Evolutionary conservation across 1,140 invertebrate genomes (phyloP).

Genomic region (Bombus consobrinus): DNA sequence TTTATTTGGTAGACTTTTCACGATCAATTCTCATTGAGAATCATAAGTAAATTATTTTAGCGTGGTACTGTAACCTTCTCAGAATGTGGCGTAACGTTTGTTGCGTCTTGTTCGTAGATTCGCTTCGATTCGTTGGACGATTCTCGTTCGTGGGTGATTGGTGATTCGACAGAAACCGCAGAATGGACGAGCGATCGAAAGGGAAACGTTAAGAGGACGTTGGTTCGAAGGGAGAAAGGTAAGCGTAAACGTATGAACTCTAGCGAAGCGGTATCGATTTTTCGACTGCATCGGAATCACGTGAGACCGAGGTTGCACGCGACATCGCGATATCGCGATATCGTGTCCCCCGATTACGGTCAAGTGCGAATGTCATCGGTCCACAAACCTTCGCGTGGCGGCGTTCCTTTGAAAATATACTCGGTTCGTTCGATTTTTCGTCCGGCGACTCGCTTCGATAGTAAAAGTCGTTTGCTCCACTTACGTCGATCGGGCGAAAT

Average conservation of each 20-base stretch:
- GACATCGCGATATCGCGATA: slow-evolving; percentile 47
- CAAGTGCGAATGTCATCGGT: slow-evolving; percentile 64
- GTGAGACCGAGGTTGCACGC: slow-evolving; percentile 57
- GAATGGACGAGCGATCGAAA: neutral
- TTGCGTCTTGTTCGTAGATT: too few species aligned
- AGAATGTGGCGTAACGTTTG: too few species aligned
- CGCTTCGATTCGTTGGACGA: too few species aligned
- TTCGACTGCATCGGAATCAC: slow-evolving; percentile 44
- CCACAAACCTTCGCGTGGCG: slow-evolving; percentile 48
- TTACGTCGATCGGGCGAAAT: neutral
- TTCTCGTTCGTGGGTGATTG: too few species aligned
- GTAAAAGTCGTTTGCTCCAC: too few species aligned
- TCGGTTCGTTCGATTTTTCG: too few species aligned
- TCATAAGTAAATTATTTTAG: too few species aligned
- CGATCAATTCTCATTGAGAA: too few species aligned
- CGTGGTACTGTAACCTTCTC: too few species aligned
- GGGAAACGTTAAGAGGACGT: neutral
- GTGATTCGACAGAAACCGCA: too few species aligned
- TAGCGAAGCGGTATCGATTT: slow-evolving; percentile 56
- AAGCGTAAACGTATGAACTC: neutral
- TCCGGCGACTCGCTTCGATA: too few species aligned
- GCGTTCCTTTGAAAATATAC: neutral
- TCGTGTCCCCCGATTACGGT: slow-evolving; percentile 58
- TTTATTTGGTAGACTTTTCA: too few species aligned
- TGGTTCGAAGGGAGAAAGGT: neutral